Conservation (phyloP, 2,797 vertebrate genomes). For the Hoplostethus mediterraneus region DNA sequence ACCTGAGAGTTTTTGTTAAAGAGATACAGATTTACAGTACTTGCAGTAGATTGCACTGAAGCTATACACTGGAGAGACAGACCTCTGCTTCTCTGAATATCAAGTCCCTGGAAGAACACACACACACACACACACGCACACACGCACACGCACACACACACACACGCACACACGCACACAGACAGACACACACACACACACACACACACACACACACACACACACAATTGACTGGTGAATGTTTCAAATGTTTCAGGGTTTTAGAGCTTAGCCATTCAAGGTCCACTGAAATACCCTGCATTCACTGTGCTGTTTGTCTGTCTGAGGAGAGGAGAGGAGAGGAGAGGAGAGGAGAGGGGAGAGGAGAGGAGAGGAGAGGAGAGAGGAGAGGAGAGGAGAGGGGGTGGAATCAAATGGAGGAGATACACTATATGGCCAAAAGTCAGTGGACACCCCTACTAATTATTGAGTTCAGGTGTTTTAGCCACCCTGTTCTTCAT, state of each 20-base stretch:
- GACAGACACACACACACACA: conserved; percentile 17
- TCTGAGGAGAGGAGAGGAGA: conserved; percentile 24
- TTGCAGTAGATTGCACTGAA: conserved; percentile 46
- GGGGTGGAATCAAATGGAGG: not conserved
- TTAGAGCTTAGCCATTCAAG: conserved; percentile 44
- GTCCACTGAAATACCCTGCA: conserved; percentile 46
- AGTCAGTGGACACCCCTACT: too few relatives aligned
- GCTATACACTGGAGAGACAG: conserved; percentile 47
- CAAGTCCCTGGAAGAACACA: conserved; percentile 25
- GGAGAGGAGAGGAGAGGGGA: conserved; percentile 13
- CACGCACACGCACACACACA: not conserved
- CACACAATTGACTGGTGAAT: conserved; percentile 48
- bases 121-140: conserved; percentile 9
- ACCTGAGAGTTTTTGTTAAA: conserved; percentile 41
- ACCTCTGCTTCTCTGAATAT: conserved; percentile 57
- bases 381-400: not conserved
- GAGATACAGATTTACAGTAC: conserved; percentile 47
- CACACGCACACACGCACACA: conserved; percentile 13
- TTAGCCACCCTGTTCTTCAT: too few relatives aligned
- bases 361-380: conserved; percentile 7
- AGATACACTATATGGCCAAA: too few relatives aligned
- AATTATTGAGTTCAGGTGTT: too few relatives aligned
- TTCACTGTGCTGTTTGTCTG: conserved; percentile 27
- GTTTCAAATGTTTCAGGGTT: conserved; percentile 47
- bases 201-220: conserved; percentile 14